Evolutionary conservation across 2,888 invertebrate genomes (phyloP), one percentile per base, ranked within the genome.

Genomic region (Portevinia maculata): DNA sequence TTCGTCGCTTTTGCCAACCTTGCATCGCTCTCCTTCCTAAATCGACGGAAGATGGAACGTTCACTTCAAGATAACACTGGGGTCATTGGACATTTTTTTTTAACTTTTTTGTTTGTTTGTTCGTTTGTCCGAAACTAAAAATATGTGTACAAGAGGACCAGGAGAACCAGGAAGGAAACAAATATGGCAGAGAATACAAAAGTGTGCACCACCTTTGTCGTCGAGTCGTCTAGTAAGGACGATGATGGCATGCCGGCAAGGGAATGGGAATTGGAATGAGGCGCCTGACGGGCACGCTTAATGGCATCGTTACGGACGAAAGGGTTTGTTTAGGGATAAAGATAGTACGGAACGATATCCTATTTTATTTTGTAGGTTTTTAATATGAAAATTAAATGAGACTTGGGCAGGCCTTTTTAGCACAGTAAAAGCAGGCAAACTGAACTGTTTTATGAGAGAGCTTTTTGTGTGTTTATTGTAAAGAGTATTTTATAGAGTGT

Each of bases 301-400:
- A 75, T 75, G 81, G 81, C 81, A 70, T 75, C 75, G 69, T 64
- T 64, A 81, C 50, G 62, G 53, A 41, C 34, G 34, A 37, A 50
- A 69, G 69, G 69, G 74, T 69, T 50, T 50, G 41, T 15, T 39
- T 11, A 28, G 15, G 24, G 32, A 30, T 30, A 41, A 15, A 52
- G 65, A 78, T 71, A 24, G 24, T 24, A 65, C 65, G 60, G 48
- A 41, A 32, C 67, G 73, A 79, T 67, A 67, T 67, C 79, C 41
- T 57, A 69, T 74, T 79, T 74, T 74, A 79, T 74, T 74, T 79
- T 74, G 79, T 74, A 57, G 79, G 34, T 79, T 79, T 79, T 79
- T 79, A 79, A 79, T 74, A 79, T 79, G 67, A 74, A 62, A 79
- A 79, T 74, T 74, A 50, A 69, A 79, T 62, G 69, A 48, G 59